Base-by-base conservation (phyloP, 1,140 invertebrate genomes). In the Diorhabda sublineata region DNA sequence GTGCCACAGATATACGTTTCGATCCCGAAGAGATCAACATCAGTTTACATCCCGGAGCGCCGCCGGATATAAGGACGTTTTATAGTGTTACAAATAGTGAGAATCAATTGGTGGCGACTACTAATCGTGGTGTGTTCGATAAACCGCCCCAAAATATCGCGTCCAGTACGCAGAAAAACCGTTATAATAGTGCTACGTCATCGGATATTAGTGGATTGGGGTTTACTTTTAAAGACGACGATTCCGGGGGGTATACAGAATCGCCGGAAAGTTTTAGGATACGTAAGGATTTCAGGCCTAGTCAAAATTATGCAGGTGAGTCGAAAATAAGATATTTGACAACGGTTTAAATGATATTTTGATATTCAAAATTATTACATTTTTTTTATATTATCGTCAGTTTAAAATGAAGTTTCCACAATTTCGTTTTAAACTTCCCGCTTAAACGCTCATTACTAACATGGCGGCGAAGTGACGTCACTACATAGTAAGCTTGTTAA, bases 11-110 rank as follows among this genome's bases (percentile, higher is more conserved):
- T 69, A 78, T 81, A n/a, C 71, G 78, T 41, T 81, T 78, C 64
- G 79, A 79, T 68, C 80, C 80, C 0, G 77, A 78, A 69, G 78
- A 80, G 63, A 80, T 80, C 56, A 81, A 81, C 66, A 75, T 81
- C 26, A 77, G 74, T 71, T 70, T 81, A 45, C 77, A 79, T 70
- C 74, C 76, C 5, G 71, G 72, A 4, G 73, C 77, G 1, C 76
- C 77, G 6, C 75, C 78, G 5, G 75, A 74, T 59, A 76, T 77
- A 66, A 73, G 75, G 69, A 77, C 73, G 3, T 80, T 67, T 64
- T 77, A 69, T 66, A 78, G 70, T 74, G 71, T 66, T 45, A 64
- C 70, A 6, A 63, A 64, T 45, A 66, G 62, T 68, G 43, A 72
- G 41, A 72, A 59, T 58, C 62, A 66, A 69, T 41, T 70, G 52